phyloP scores from a whole-genome alignment of 2,888 invertebrate species.

The Sabellastarte sp. region DNA sequence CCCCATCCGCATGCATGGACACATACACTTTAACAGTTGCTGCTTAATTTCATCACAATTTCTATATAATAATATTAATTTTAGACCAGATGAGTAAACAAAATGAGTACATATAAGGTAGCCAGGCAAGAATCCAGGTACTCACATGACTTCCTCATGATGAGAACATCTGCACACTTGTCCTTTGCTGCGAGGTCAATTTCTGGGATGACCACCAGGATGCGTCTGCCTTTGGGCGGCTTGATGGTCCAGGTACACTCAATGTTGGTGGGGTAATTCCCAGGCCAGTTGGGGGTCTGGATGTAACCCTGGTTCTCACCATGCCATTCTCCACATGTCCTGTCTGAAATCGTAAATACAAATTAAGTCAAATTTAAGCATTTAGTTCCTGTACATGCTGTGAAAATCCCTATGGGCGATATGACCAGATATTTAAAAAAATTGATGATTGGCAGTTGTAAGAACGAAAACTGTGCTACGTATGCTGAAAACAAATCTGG shows the following conservation, averaged over 20 bases:
- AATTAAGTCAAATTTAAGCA: too few species aligned
- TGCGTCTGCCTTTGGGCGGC: constrained; percentile 55
- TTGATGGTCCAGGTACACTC: constrained; percentile 60
- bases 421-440: too few species aligned
- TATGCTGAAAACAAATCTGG: too few species aligned
- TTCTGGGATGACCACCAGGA: constrained; percentile 60
- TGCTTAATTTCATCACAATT: too few species aligned
- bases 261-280: constrained; percentile 58
- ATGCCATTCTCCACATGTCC: constrained; percentile 43
- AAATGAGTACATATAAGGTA: not conserved
- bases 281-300: constrained; percentile 61
- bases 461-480: too few species aligned
- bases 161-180: constrained; percentile 58
- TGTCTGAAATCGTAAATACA: too few species aligned
- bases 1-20: too few species aligned
- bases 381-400: too few species aligned
- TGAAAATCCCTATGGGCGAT: too few species aligned
- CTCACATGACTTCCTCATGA: constrained; percentile 59
- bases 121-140: constrained; percentile 24
- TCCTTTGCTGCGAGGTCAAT: constrained; percentile 54
- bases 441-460: too few species aligned
- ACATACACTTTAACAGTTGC: not conserved
- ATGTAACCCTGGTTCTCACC: constrained; percentile 53
- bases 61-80: too few species aligned
- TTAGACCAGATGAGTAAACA: too few species aligned